Percentiles rank a stretch among this genome's conserved stretches.
phyloP scores from a whole-genome alignment of 2,888 invertebrate species.

The Sericinus montela region DNA sequence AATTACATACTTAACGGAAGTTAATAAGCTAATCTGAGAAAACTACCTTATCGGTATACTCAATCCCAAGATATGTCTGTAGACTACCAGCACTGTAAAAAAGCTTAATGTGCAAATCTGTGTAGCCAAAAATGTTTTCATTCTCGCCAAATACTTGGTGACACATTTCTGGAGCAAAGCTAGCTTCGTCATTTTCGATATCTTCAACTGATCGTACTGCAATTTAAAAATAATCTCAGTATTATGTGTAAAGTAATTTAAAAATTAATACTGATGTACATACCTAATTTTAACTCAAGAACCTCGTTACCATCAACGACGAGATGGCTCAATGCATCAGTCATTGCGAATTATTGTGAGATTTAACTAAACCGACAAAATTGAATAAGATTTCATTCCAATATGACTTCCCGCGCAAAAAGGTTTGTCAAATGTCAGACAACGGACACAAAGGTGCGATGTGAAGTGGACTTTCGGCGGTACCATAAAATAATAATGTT shows the following conservation, averaged over 20 bases:
- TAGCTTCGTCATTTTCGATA: constrained; percentile 80
- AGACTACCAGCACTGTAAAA: constrained; percentile 90
- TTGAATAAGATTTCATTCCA: constrained; percentile 27
- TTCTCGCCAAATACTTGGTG: constrained; percentile 96
- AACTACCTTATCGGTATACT: constrained; percentile 82
- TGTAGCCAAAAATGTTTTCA: constrained; percentile 97
- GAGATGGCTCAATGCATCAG: constrained; percentile 69
- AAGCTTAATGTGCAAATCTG: constrained; percentile 87
- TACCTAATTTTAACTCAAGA: constrained; percentile 77
- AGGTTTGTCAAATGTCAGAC: constrained; percentile 1
- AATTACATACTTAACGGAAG: too few species aligned
- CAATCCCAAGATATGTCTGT: constrained; percentile 88
- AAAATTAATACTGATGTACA: constrained; percentile 18
- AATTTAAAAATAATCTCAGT: constrained; percentile 22
- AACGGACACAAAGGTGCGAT: background rate
- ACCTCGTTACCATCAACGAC: constrained; percentile 79
- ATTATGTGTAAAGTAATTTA: background rate
- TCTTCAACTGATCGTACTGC: constrained; percentile 82
- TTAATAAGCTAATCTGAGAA: too few species aligned
- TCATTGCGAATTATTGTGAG: constrained; percentile 43
- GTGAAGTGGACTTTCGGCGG: too few species aligned
- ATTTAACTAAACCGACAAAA: constrained; percentile 1
- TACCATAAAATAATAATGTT: too few species aligned
- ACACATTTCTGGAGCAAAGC: constrained; percentile 91
- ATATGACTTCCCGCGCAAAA: constrained; percentile 43